Evolutionary conservation across 1,140 invertebrate genomes (phyloP).

Genomic region (Drosophila nikananu): DNA sequence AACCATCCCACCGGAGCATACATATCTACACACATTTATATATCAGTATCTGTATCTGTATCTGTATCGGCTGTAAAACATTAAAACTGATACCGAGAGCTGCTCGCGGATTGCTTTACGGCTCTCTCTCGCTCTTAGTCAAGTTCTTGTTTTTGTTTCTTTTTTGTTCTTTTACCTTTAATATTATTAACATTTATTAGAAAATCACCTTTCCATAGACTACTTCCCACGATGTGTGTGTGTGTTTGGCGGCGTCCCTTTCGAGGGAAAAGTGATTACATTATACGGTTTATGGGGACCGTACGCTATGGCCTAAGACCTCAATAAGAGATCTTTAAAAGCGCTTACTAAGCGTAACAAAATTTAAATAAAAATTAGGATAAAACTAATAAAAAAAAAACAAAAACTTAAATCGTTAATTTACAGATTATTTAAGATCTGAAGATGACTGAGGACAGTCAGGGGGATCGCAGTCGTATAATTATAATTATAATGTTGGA

Average conservation of each 20-base stretch:
- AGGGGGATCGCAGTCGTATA: constrained; percentile 15
- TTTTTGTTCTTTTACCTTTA: constrained; percentile 19
- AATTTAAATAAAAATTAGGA: not conserved
- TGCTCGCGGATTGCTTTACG: not conserved
- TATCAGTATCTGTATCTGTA: not conserved
- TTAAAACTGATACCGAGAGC: constrained; percentile 24
- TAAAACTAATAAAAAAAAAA: not conserved
- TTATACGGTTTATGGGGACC: constrained; percentile 9
- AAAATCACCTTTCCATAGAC: constrained; percentile 43
- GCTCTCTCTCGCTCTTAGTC: constrained; percentile 8
- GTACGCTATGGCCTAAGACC: constrained; percentile 10
- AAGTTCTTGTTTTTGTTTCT: constrained; percentile 10
- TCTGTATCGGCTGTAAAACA: constrained; percentile 23
- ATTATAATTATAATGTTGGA: constrained; percentile 1
- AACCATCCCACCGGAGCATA: constrained; percentile 5
- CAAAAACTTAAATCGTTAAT: not conserved
- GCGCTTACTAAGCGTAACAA: constrained; percentile 1
- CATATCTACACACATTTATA: constrained; percentile 6
- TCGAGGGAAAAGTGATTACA: constrained; percentile 3
- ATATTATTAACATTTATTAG: constrained; percentile 55
- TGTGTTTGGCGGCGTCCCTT: constrained; percentile 21
- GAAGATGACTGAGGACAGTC: not conserved
- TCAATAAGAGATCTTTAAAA: not conserved
- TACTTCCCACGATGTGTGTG: not conserved
- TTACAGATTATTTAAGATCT: constrained; percentile 12